These are phyloP conservation scores for Hylaea fasciaria DNA, from an alignment of 2,888 invertebrate genomes.

Conservation along the genomic window DNA sequence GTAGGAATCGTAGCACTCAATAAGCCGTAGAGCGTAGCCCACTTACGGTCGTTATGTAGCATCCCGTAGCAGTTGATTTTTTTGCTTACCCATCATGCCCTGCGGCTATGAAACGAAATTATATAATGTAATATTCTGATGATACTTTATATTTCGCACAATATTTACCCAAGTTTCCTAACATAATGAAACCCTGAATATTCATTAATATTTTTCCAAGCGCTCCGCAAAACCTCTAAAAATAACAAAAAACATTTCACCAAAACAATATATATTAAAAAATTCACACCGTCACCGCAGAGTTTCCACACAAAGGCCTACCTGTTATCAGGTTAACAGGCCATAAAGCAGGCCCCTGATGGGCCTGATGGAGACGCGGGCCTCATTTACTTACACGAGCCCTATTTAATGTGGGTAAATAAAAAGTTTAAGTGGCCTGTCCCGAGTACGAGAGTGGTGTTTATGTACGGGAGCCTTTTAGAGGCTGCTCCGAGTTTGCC, in stretches of 20 bases:
- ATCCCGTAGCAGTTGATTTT: too few species aligned
- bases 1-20: too few species aligned
- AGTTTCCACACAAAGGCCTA: conserved; percentile 21
- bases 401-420: conserved; percentile 26
- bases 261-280: conserved; percentile 22
- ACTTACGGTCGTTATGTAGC: too few species aligned
- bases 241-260: conserved; percentile 5
- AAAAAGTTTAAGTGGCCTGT: conserved; percentile 30
- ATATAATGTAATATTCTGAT: too few species aligned
- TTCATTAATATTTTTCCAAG: neutral
- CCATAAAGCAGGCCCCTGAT: conserved; percentile 36
- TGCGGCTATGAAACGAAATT: too few species aligned
- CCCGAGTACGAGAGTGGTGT: conserved; percentile 14
- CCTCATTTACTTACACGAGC: conserved; percentile 26
- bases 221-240: neutral
- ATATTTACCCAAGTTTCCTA: too few species aligned
- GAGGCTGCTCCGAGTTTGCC: conserved; percentile 9
- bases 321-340: conserved; percentile 40
- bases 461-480: conserved; percentile 11
- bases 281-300: conserved; percentile 16
- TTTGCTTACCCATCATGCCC: too few species aligned
- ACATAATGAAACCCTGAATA: too few species aligned
- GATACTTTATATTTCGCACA: neutral
- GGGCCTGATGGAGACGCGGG: conserved; percentile 27
- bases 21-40: too few species aligned